Conservation (phyloP, 2,888 invertebrate genomes). For the Nemapogon koenigi region DNA sequence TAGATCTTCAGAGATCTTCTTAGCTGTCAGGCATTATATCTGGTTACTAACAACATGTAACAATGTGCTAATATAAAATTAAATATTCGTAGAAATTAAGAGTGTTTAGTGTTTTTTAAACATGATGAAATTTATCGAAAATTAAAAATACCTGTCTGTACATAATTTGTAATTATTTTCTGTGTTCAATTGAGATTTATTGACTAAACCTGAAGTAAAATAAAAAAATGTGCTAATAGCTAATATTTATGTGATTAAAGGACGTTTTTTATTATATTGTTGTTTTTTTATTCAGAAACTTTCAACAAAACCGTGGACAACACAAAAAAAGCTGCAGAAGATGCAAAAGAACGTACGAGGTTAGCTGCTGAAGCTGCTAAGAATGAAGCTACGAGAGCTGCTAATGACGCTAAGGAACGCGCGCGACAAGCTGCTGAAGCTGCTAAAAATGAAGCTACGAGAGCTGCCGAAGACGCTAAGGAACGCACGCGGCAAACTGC, state of each 20-base stretch:
- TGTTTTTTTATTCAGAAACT: constrained; percentile 22
- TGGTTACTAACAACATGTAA: too few relatives aligned
- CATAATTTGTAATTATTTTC: too few relatives aligned
- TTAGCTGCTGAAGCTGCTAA: constrained; percentile 46
- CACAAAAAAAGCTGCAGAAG: constrained; percentile 19
- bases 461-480: constrained; percentile 47
- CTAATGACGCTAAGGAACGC: constrained; percentile 20
- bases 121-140: too few relatives aligned
- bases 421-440: constrained; percentile 48
- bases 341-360: constrained; percentile 26
- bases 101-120: too few relatives aligned
- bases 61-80: too few relatives aligned
- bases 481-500: constrained; percentile 45
- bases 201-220: too few relatives aligned
- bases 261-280: neutral
- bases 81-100: too few relatives aligned
- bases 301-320: constrained; percentile 32
- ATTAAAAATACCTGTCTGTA: too few relatives aligned
- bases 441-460: constrained; percentile 34
- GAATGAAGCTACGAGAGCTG: constrained; percentile 22
- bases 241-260: neutral
- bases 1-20: too few relatives aligned
- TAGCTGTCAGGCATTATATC: too few relatives aligned
- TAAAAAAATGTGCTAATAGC: too few relatives aligned
- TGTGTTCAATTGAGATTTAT: too few relatives aligned